phyloP scores from a whole-genome alignment of 2,888 invertebrate genomes.

The Zele albiditarsus region DNA sequence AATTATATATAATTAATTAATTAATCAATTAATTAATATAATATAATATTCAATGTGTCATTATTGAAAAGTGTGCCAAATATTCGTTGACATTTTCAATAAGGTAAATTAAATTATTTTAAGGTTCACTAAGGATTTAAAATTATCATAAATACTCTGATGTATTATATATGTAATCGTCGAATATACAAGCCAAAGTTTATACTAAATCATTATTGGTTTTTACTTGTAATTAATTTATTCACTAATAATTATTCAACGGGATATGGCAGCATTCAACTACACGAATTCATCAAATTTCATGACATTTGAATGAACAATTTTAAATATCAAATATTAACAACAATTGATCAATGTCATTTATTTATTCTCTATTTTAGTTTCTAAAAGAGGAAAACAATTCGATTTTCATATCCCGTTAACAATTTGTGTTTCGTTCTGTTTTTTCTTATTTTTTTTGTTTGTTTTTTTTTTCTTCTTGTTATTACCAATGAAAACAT shows the following conservation, averaged over 20 bases:
- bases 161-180: conserved; percentile 55
- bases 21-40: too few relatives aligned
- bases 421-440: background rate
- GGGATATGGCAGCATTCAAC: conserved; percentile 26
- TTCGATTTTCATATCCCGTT: background rate
- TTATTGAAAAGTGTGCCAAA: background rate
- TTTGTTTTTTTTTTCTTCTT: too few relatives aligned
- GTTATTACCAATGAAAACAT: conserved; percentile 51
- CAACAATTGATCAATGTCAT: conserved; percentile 49
- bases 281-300: conserved; percentile 5
- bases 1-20: background rate
- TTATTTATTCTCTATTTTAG: conserved; percentile 44
- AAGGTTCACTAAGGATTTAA: conserved; percentile 9
- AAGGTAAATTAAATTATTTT: background rate
- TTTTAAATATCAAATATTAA: conserved; percentile 16
- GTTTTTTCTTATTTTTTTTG: too few relatives aligned
- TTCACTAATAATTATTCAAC: conserved; percentile 41
- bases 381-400: background rate
- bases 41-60: background rate
- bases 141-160: conserved; percentile 24
- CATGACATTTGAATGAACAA: background rate
- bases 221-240: conserved; percentile 22
- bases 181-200: conserved; percentile 67
- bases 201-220: conserved; percentile 38
- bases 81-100: background rate